Base-by-base conservation (phyloP, 2,888 invertebrate species). In the Aleiodes alternator region DNA sequence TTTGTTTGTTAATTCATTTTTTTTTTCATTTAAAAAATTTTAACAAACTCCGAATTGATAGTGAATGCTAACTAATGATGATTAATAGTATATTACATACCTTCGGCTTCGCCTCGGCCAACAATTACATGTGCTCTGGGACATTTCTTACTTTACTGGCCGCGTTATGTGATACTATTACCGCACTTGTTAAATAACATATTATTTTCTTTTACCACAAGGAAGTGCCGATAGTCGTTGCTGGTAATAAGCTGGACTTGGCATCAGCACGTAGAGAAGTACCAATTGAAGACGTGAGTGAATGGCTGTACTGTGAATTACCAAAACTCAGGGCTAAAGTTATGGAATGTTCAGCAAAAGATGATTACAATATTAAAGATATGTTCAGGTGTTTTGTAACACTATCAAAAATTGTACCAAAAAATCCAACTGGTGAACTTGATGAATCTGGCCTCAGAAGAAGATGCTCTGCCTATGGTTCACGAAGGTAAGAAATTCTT, bases 211-310 rank as follows among this genome's bases (percentile, higher is more conserved):
- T n/a, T n/a, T n/a, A n/a, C n/a, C n/a, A n/a, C 14, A 92, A 95
- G 91, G 95, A 95, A 83, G 93, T 97, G 76, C 97, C 97, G 50
- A 95, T 96, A 84, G 95, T 97, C 43, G 93, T 97, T 73, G 96
- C 95, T 12, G 96, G 96, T 72, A 97, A 96, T 90, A 97, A 97
- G 90, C 91, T 93, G 78, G 97, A 97, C 89, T 90, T 96, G 76
- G 94, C 94, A 9, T 90, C 92, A 80, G 93, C 94, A 75, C 93
- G 94, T 84, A 89, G 94, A 73, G 94, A 95, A 90, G 94, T 95
- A 74, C 91, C 93, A 79, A 92, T 94, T 84, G 96, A 96, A 87
- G 95, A 96, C 86, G 95, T 95, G 43, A 93, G 94, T 78, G 95
- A 95, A 87, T 96, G 96, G 96, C 92, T 95, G 16, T 94, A 92